These are phyloP conservation scores for Dryobates pubescens DNA, from an alignment of 2,797 vertebrate species.

Conservation along the genomic window DNA sequence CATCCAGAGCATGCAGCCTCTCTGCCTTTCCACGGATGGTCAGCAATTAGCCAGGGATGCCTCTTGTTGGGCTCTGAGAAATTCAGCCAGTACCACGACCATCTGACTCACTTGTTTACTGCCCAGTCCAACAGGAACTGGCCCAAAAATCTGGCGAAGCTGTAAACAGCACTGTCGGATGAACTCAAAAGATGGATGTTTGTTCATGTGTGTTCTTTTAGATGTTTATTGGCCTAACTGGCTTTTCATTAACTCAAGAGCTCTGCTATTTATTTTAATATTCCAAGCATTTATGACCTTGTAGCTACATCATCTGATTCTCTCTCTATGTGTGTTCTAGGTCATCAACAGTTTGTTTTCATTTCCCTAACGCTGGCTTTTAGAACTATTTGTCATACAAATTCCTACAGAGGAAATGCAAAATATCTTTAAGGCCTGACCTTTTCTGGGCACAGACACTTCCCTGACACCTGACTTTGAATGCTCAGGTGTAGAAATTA, in stretches of 20 bases:
- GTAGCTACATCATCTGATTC: not conserved
- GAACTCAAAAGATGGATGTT: not conserved
- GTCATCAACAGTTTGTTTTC: slow-evolving; percentile 5
- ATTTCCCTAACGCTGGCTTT: not conserved
- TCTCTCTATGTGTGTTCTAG: not conserved
- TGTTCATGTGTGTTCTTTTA: slow-evolving; percentile 17
- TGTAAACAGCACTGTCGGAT: not conserved
- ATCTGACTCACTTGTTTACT: not conserved
- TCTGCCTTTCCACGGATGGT: not conserved
- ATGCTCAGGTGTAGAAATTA: not conserved
- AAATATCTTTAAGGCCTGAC: not conserved
- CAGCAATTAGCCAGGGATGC: not conserved
- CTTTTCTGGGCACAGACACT: not conserved
- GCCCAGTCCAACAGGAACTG: slow-evolving; percentile 8
- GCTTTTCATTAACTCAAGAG: slow-evolving; percentile 61
- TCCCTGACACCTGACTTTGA: not conserved
- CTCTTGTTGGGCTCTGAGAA: not conserved
- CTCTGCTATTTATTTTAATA: slow-evolving; percentile 56
- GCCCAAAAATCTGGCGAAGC: slow-evolving; percentile 1
- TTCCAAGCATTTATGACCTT: slow-evolving; percentile 30
- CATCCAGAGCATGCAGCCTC: not conserved
- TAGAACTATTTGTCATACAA: not conserved
- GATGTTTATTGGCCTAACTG: slow-evolving; percentile 51
- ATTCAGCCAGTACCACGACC: not conserved
- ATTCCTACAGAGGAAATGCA: not conserved